These are phyloP conservation scores for Struthio camelus DNA, from an alignment of 2,113 vertebrate species.

Conservation along the genomic window DNA sequence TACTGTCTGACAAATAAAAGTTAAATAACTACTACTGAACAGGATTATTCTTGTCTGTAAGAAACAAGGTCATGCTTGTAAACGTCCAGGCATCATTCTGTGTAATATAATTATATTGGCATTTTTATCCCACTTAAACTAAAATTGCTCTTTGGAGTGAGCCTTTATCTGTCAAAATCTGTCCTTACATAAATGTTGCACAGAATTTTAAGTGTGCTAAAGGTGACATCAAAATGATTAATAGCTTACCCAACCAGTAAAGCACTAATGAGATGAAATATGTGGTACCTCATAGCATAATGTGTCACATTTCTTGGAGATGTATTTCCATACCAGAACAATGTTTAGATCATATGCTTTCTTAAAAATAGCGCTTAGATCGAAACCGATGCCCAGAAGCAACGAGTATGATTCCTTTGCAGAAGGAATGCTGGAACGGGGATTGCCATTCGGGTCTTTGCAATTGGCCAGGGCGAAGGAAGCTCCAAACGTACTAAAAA, in stretches of 20 bases:
- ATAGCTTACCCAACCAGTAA: slow-evolving; percentile 15
- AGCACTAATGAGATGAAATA: slow-evolving; percentile 36
- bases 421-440: background rate
- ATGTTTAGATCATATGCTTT: background rate
- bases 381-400: background rate
- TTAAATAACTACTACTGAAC: slow-evolving; percentile 22
- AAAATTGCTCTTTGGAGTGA: slow-evolving; percentile 28
- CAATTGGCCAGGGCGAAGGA: background rate
- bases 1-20: slow-evolving; percentile 29
- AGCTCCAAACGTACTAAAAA: background rate
- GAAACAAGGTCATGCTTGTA: slow-evolving; percentile 43
- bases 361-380: background rate
- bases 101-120: slow-evolving; percentile 5
- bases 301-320: background rate
- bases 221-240: slow-evolving; percentile 63
- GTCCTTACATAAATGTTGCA: background rate
- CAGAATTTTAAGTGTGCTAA: slow-evolving; percentile 16
- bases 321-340: background rate
- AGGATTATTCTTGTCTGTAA: slow-evolving; percentile 35
- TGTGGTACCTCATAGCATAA: background rate
- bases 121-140: slow-evolving; percentile 43
- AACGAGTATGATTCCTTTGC: background rate
- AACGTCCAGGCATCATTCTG: slow-evolving; percentile 30
- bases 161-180: background rate
- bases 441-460: background rate